These are phyloP conservation scores for Catharus fuscescens DNA, from an alignment of 2,113 vertebrate species.

Conservation along the genomic window DNA sequence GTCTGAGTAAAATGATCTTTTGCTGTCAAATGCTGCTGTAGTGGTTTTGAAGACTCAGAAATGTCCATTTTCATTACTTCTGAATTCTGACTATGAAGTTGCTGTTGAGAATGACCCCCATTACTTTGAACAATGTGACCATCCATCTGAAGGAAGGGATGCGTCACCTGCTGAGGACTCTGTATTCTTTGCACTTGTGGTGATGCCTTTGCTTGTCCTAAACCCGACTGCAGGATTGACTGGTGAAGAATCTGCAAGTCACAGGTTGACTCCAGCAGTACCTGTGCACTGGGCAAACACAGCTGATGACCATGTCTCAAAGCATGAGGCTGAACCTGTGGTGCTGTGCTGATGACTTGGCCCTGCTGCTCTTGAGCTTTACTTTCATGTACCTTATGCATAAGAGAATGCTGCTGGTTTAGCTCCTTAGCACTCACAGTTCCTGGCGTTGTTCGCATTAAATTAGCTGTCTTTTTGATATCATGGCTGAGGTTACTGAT, in stretches of 20 bases:
- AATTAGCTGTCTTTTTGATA: slow-evolving; percentile 81
- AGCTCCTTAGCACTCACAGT: slow-evolving; percentile 82
- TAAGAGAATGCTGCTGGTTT: slow-evolving; percentile 82
- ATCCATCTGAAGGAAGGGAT: slow-evolving; percentile 91
- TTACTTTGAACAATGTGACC: slow-evolving; percentile 83
- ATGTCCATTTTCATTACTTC: slow-evolving; percentile 84
- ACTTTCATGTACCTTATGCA: slow-evolving; percentile 83
- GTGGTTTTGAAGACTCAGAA: slow-evolving; percentile 82
- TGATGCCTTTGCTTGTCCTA: slow-evolving; percentile 82
- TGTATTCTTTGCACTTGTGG: slow-evolving; percentile 84
- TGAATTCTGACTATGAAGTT: slow-evolving; percentile 80
- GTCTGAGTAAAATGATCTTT: slow-evolving; percentile 87
- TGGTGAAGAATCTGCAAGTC: slow-evolving; percentile 92
- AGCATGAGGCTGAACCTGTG: slow-evolving; percentile 77
- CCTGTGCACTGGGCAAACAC: slow-evolving; percentile 85
- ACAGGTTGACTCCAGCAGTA: slow-evolving; percentile 86
- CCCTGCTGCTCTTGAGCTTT: slow-evolving; percentile 84
- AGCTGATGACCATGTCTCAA: slow-evolving; percentile 84
- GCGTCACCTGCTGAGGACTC: slow-evolving; percentile 78
- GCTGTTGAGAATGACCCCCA: slow-evolving; percentile 80
- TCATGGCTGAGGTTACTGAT: slow-evolving; percentile 75
- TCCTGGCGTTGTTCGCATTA: slow-evolving; percentile 82
- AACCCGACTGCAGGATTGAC: slow-evolving; percentile 82
- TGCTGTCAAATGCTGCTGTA: slow-evolving; percentile 80
- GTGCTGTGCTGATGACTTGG: slow-evolving; percentile 71